Percentiles rank a stretch among this genome's conserved stretches.
Conservation (phyloP, 2,113 vertebrate species). For the Pedetes capensis region DNA sequence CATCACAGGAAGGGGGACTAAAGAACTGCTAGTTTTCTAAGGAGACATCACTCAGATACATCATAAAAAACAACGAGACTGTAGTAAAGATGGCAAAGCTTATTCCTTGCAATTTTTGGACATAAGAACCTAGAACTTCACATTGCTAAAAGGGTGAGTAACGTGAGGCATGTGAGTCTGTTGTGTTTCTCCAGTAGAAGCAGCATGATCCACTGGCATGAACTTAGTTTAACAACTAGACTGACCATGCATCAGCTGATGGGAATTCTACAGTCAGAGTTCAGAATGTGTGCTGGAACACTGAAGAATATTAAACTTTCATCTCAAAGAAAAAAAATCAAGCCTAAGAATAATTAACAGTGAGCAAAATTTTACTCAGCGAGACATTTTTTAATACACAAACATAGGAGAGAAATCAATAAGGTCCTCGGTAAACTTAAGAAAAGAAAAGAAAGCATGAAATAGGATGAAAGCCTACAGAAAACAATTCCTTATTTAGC, state of each 20-base stretch:
- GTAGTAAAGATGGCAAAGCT: constrained; percentile 50
- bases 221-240: constrained; percentile 49
- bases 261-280: constrained; percentile 37
- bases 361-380: neutral
- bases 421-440: neutral
- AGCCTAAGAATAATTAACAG: neutral
- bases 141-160: constrained; percentile 61
- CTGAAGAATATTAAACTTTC: constrained; percentile 57
- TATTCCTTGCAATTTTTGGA: constrained; percentile 45
- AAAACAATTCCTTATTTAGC: neutral
- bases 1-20: constrained; percentile 21
- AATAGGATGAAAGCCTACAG: neutral
- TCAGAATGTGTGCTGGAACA: neutral
- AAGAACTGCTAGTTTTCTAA: neutral
- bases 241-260: constrained; percentile 51
- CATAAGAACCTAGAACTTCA: constrained; percentile 67
- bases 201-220: constrained; percentile 2
- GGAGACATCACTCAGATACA: constrained; percentile 27
- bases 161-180: constrained; percentile 59
- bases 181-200: constrained; percentile 54
- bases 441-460: neutral
- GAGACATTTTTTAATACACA: neutral
- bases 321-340: constrained; percentile 70
- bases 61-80: constrained; percentile 38
- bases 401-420: neutral